Base-by-base conservation (phyloP, 2,888 invertebrate genomes). In the Ophion ellenae region DNA sequence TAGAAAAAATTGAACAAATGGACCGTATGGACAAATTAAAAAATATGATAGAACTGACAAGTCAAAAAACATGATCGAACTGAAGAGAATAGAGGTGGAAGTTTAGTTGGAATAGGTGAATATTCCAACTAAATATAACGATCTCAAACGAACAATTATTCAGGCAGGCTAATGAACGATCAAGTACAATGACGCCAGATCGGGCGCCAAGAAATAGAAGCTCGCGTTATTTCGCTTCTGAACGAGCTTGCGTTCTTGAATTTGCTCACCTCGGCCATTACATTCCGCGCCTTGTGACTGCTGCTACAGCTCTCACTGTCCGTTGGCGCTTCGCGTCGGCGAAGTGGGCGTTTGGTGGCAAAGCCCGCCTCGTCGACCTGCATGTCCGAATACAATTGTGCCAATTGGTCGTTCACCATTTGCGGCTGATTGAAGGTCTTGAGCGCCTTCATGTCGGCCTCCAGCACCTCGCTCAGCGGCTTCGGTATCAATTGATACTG, bases 351-450 rank as follows among this genome's bases (percentile, higher is more conserved):
- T 81, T 95, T 95, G 0, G 95, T 94, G 0, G 95, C 94, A 61
- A 83, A 83, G 14, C 87, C 88, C 7, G 95, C 94, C 0, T 96
- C 96, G 88, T 96, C 95, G n/a, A 96, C 90, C 88, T 96, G 96
- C 90, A 97, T 94, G 89, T 97, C 97, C 53, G 95, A 89, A 90
- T 97, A 97, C 5, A 97, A 93, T 90, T 97, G 97, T 59, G 94
- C 95, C 32, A 97, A 92, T 92, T 97, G 97, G 80, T 97, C 96
- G 90, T 97, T 97, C 1, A 97, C 97, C 89, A 97, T 89, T 1
- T 94, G 89, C 0, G 97, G 96, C 96, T 97, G 95, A 87, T 95
- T 94, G 0, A 96, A 92, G 5, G 91, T 93, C 74, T 94, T 94
- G 40, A 97, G 94, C 73, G 94, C 94, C 78, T 95, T 92, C 90